A percentile compares a stretch with the other conserved stretches of the same genome.
phyloP scores from a whole-genome alignment of 2,113 vertebrate genomes.

The Colossoma macropomum region DNA sequence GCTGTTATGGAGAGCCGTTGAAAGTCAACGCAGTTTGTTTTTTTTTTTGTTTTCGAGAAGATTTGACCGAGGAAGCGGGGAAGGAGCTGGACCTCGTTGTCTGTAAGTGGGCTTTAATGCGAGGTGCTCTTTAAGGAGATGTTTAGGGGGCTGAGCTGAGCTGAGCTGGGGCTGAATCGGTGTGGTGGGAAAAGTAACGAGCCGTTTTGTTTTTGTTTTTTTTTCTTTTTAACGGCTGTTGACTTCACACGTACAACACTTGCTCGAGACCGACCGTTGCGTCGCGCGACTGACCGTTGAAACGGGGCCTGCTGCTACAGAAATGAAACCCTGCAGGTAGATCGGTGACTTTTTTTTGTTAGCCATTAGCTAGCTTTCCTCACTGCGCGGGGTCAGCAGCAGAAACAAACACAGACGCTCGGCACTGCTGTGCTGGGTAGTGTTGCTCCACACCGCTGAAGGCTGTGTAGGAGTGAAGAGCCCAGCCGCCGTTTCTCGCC shows the following conservation, averaged over 20 bases:
- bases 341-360: slow-evolving; percentile 61
- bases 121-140: slow-evolving; percentile 72
- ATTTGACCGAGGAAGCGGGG: slow-evolving; percentile 68
- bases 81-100: slow-evolving; percentile 74
- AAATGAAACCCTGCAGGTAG: slow-evolving; percentile 68
- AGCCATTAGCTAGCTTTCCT: slow-evolving; percentile 59
- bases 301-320: slow-evolving; percentile 76
- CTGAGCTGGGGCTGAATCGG: slow-evolving; percentile 66
- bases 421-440: slow-evolving; percentile 1
- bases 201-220: slow-evolving; percentile 62
- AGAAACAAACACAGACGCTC: not conserved
- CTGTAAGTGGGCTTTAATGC: slow-evolving; percentile 77
- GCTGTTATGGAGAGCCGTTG: slow-evolving; percentile 80
- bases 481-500: not conserved
- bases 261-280: slow-evolving; percentile 53
- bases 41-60: slow-evolving; percentile 58
- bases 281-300: slow-evolving; percentile 71
- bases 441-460: slow-evolving; percentile 3
- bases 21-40: slow-evolving; percentile 75
- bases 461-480: slow-evolving; percentile 15
- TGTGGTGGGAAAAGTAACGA: slow-evolving; percentile 77
- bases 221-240: slow-evolving; percentile 57
- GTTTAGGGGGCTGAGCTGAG: slow-evolving; percentile 59
- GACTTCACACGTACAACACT: slow-evolving; percentile 64
- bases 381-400: slow-evolving; percentile 40